Evolutionary conservation across 2,888 invertebrate species (phyloP).

Genomic region (Macrosiphum euphorbiae): DNA sequence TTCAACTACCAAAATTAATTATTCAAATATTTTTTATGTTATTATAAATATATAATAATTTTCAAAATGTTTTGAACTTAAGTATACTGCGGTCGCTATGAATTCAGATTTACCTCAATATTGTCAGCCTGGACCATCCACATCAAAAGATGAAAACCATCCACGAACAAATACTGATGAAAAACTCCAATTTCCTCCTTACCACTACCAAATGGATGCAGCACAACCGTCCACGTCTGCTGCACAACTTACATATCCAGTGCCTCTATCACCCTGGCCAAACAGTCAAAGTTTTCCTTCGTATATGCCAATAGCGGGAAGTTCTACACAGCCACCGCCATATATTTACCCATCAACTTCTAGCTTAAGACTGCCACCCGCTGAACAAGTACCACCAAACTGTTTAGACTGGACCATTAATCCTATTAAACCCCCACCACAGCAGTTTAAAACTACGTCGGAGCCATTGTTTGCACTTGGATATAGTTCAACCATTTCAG

Average conservation of each 20-base stretch:
- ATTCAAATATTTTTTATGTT: neutral
- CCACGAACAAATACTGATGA: neutral
- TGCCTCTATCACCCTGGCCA: conserved; percentile 31
- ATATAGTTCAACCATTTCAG: conserved; percentile 49
- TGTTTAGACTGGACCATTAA: conserved; percentile 59
- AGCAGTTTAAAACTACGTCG: conserved; percentile 54
- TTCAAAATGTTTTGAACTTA: neutral
- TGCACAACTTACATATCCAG: conserved; percentile 1
- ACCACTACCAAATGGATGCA: conserved; percentile 21
- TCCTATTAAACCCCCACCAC: neutral
- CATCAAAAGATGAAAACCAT: conserved; percentile 28
- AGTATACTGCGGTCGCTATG: neutral
- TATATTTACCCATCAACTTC: conserved; percentile 36
- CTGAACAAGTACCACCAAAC: conserved; percentile 30
- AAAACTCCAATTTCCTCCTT: conserved; percentile 19
- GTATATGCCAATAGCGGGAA: conserved; percentile 20
- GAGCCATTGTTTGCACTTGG: conserved; percentile 49
- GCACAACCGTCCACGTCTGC: neutral
- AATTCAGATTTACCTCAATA: conserved; percentile 38
- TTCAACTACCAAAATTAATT: neutral
- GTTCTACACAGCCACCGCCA: neutral
- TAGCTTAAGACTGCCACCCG: neutral
- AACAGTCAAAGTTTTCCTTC: conserved; percentile 13
- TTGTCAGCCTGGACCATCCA: conserved; percentile 51
- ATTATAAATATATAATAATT: neutral